Base-by-base conservation (phyloP, 2,888 invertebrate species). In the Agrypnus murinus region DNA sequence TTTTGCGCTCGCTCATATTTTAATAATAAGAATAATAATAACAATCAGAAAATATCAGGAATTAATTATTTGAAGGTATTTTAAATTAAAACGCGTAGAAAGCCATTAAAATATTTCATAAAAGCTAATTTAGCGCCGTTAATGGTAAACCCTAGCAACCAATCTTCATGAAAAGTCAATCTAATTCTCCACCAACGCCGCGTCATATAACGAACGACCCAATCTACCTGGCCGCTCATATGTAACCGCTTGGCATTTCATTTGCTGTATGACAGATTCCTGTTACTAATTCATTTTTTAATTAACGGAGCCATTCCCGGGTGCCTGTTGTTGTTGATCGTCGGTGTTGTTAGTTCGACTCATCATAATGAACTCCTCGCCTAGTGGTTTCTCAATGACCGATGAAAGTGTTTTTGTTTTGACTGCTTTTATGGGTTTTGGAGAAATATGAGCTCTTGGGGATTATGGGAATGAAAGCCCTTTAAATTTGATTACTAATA, bases 221-320 rank as follows among this genome's bases (percentile, higher is more conserved):
- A 68, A 71, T 76, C 76, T 77, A 81, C 81, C 81, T 81, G 81
- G 74, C 68, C 76, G 75, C 64, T 78, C 80, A 80, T 81, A 81
- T 82, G 81, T 82, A 82, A 79, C 78, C 77, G 82, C 79, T 82
- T 83, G 84, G 83, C 84, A 83, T 82, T 84, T 84, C 84, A 84
- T 84, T 84, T 84, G 76, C 80, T 79, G 81, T 84, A 84, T 84
- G 84, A 84, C 84, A 84, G 84, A 84, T 84, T 83, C 83, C 83
- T 83, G 80, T 83, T 83, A 84, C 84, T 84, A 84, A 84, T 84
- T 84, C 84, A 84, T 84, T 84, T 84, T 84, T 84, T 84, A 84
- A 84, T 84, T 84, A 84, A 84, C 83, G 80, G 80, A 78, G 81
- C 81, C 80, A 77, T 81, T 81, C 79, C 76, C 77, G 77, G 74